Evolutionary conservation across 1,140 invertebrate species (phyloP), one percentile per base, ranked within the genome.

Genomic region (Ips typographus): DNA sequence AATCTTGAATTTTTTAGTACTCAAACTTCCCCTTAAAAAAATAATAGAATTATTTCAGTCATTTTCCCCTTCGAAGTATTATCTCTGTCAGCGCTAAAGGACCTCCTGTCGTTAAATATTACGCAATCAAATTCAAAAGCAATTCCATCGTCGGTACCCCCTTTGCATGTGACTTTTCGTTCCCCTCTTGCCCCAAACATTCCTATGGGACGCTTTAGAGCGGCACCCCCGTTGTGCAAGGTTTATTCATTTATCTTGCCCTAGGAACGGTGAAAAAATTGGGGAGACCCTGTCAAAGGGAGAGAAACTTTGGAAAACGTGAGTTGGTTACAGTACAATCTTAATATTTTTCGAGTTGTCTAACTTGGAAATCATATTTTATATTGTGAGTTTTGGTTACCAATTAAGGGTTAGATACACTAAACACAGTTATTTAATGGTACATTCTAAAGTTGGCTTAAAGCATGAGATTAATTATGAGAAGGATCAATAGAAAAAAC

Each of bases 201-300:
- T 62, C 60, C 60, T 62, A 49, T 40, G 60, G 60, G 60, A 62
- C 57, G 40, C 40, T 62, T 62, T 62, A 62, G 36, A 47, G 42
- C 47, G 60, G 60, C 60, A 38, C 60, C 60, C 60, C 60, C n/a
- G 47, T 44, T 49, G 60, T 62, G 44, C 60, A 40, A 38, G 47
- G 49, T 36, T 62, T 62, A 62, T 62, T 62, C 60, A 62, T 62
- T 62, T 62, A 62, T 62, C 60, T 62, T 44, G 22, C 22, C 22
- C 22, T 22, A 22, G 38, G 42, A 38, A 8, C 36, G 41, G 43
- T 44, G 60, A 49, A 49, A 62, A 62, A 62, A 59, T 8, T 39
- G 40, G 7, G 42, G 40, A n/a, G 57, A 40, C 6, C 57, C 6
- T n/a, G 57, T 40, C 57, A 8, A 4, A n/a, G 40, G 57, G 41